Evolutionary conservation across 2,888 invertebrate species (phyloP).

Genomic region (Drosophila acutilabella): DNA sequence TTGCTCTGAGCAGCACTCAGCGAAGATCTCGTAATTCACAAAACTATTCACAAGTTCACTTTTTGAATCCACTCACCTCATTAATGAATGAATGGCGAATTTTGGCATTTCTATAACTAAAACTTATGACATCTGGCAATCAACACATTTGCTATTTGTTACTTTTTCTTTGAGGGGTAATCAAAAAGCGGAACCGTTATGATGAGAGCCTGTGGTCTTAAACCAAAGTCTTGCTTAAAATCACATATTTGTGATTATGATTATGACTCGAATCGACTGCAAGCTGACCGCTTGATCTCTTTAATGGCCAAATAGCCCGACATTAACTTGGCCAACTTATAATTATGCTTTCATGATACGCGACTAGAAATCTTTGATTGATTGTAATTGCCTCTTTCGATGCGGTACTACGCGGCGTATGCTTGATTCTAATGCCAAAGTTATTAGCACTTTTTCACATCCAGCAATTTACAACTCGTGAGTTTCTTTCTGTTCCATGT

Average conservation of each 20-base stretch:
- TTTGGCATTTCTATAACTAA: conserved; percentile 22
- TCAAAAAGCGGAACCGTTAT: conserved; percentile 28
- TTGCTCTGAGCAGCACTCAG: conserved; percentile 27
- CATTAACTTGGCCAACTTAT: conserved; percentile 51
- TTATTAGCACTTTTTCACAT: conserved; percentile 51
- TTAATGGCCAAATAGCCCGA: conserved; percentile 33
- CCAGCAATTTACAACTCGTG: conserved; percentile 5
- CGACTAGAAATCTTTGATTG: conserved; percentile 56
- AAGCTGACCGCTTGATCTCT: conserved; percentile 31
- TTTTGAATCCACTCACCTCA: conserved; percentile 28
- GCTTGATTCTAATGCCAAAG: conserved; percentile 42
- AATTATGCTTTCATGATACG: conserved; percentile 34
- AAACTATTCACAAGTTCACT: conserved; percentile 17
- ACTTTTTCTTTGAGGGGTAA: conserved; percentile 9
- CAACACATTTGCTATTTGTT: conserved; percentile 19
- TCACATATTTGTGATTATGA: conserved; percentile 36
- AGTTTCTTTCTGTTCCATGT: conserved; percentile 20
- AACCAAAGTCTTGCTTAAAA: conserved; percentile 11
- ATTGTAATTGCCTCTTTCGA: conserved; percentile 49
- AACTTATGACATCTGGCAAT: conserved; percentile 49
- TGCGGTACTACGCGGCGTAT: conserved; percentile 4
- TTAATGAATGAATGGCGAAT: conserved; percentile 19
- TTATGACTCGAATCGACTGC: conserved; percentile 15
- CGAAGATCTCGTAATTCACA: conserved; percentile 10
- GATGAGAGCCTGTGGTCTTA: conserved; percentile 4